Evolutionary conservation across 2,113 vertebrate genomes (phyloP), one percentile per base, ranked within the genome.

Genomic region (Perca flavescens): DNA sequence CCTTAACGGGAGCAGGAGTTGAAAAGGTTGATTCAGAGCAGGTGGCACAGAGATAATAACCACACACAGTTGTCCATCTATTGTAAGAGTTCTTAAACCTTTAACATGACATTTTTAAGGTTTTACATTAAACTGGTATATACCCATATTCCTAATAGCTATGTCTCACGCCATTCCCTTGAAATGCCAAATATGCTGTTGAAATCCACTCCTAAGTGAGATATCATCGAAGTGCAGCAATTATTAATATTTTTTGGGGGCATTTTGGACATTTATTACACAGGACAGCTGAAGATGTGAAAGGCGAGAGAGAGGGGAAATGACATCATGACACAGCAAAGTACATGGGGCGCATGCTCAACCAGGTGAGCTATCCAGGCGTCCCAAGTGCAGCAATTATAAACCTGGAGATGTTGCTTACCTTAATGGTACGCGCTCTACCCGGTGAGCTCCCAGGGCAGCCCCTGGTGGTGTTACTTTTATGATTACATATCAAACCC

Each of bases 11-110:
- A 78, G 53, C 47, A 17, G 60, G 73, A 72, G 46, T 47, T 67
- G 22, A 61, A 62, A 79, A 74, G 69, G 54, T 68, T 53, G 49
- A 79, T 50, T 74, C 16, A 54, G 52, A 66, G 36, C 71, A 65
- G 19, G 36, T 22, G 36, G 74, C 28, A 31, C 53, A 72, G n/a
- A 65, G 52, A 71, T 71, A 50, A 60, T 56, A 19, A 54, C 49
- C 6, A 54, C 54, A 78, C 53, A 72, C 5, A 53, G 43, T 7
- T 58, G 16, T 58, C n/a, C n/a, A 40, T 64, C 57, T 65, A 9
- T 47, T 25, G 7, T 9, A 54, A 64, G 43, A 53, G 60, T 62
- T 67, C 17, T 68, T 17, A 4, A 36, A 5, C 13, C 53, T 36
- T 62, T 25, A 54, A 13, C 46, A 73, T 61, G 62, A 73, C 47